phyloP scores from a whole-genome alignment of 2,113 vertebrate species.

The Myotis brandtii region DNA sequence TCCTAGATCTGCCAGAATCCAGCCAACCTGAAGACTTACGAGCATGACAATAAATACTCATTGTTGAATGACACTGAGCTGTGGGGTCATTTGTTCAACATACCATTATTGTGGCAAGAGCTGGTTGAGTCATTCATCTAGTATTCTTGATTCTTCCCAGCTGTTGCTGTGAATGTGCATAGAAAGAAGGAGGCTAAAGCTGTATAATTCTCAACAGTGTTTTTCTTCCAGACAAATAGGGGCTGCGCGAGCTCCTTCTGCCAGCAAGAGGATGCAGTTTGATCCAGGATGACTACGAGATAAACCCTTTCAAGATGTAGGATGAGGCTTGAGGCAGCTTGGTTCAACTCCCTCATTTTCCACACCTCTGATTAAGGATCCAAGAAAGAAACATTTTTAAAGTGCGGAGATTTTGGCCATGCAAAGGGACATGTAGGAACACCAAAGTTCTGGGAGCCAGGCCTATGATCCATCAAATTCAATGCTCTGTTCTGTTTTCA shows the following conservation, averaged over 20 bases:
- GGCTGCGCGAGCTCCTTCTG: background rate
- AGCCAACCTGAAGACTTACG: background rate
- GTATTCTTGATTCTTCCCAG: slow-evolving; percentile 41
- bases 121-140: slow-evolving; percentile 15
- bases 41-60: background rate
- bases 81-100: background rate
- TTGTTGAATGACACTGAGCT: background rate
- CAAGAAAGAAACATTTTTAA: slow-evolving; percentile 7
- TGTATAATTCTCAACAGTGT: slow-evolving; percentile 10
- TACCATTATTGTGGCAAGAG: background rate
- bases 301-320: background rate
- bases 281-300: background rate
- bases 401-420: background rate
- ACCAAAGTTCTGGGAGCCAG: slow-evolving; percentile 33
- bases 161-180: background rate
- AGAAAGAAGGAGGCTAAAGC: background rate
- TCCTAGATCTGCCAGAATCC: background rate
- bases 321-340: background rate
- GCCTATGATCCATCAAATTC: slow-evolving; percentile 51
- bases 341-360: background rate
- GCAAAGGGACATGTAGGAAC: background rate
- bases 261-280: background rate
- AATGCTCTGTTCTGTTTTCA: slow-evolving; percentile 3
- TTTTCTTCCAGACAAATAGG: background rate
- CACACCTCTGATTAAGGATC: background rate